A percentile compares a stretch with the other conserved stretches of the same genome.
These are phyloP conservation scores for Pempheris klunzingeri DNA, from an alignment of 2,797 vertebrate genomes.

Conservation along the genomic window DNA sequence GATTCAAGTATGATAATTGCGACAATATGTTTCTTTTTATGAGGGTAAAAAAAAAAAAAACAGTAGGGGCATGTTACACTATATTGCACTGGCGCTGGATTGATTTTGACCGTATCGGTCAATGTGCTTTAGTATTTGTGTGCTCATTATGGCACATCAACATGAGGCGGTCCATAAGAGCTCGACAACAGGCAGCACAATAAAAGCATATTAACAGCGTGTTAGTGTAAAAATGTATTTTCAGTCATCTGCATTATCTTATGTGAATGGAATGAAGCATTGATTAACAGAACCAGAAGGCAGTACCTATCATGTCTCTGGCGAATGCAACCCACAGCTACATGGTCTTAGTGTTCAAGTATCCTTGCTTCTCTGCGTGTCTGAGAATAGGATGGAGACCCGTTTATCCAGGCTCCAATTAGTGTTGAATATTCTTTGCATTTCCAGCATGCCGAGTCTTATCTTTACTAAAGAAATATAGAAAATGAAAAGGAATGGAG, in stretches of 20 bases:
- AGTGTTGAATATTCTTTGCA: conserved; percentile 45
- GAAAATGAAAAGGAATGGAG: conserved; percentile 27
- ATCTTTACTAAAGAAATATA: conserved; percentile 51
- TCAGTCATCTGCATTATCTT: not conserved
- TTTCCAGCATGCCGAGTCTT: conserved; percentile 47
- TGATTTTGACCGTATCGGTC: not conserved
- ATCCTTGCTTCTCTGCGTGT: conserved; percentile 19
- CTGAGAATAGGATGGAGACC: not conserved
- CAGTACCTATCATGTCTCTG: not conserved
- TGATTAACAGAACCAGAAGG: conserved; percentile 23
- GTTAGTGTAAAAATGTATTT: not conserved
- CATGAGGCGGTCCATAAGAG: not conserved
- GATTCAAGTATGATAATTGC: not conserved
- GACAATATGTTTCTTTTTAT: conserved; percentile 2
- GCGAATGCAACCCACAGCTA: conserved; percentile 5
- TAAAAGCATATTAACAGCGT: conserved; percentile 8
- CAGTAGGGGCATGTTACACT: not conserved
- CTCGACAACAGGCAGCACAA: not conserved
- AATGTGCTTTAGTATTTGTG: not conserved
- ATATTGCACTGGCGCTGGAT: not conserved
- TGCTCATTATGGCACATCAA: not conserved
- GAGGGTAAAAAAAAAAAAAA: not conserved
- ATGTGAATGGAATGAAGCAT: conserved; percentile 7
- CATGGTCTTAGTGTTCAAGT: conserved; percentile 17
- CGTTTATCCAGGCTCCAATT: conserved; percentile 67